A percentile compares a stretch with the other conserved stretches of the same genome.
These are phyloP conservation scores for Alligator sinensis DNA, from an alignment of 2,113 vertebrate species.

Conservation along the genomic window DNA sequence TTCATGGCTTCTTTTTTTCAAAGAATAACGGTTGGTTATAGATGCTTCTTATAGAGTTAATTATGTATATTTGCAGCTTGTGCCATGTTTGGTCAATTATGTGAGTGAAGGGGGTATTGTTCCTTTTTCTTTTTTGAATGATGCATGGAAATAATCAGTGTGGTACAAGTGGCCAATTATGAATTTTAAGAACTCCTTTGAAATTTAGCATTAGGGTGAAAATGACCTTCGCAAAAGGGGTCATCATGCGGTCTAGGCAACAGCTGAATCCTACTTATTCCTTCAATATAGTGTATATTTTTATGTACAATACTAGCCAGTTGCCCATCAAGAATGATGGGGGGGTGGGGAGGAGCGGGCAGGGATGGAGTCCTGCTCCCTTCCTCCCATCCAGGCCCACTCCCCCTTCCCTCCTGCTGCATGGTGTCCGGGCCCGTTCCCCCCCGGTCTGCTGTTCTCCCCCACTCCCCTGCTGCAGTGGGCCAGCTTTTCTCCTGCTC, in stretches of 20 bases:
- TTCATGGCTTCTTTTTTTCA: background rate
- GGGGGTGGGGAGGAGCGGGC: no score
- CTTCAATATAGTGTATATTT: background rate
- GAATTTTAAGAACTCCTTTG: no score
- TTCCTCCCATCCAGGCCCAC: no score
- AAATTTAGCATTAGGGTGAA: background rate
- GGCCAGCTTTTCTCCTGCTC: no score
- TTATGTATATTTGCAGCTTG: background rate
- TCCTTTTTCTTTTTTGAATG: background rate
- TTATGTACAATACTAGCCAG: background rate
- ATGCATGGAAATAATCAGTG: background rate
- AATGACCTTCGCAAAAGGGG: background rate
- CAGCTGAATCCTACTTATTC: background rate
- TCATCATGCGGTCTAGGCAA: background rate
- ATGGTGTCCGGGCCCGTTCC: no score
- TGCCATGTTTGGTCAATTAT: background rate
- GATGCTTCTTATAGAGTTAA: background rate
- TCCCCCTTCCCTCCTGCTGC: no score
- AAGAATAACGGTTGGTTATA: background rate
- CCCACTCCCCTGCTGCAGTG: no score
- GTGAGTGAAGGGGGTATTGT: fast-evolving
- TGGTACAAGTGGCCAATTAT: background rate
- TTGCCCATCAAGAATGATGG: background rate
- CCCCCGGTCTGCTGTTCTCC: no score
- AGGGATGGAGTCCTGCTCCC: no score